Base-by-base conservation (phyloP, 2,888 invertebrate species). In the Cenopis cana region DNA sequence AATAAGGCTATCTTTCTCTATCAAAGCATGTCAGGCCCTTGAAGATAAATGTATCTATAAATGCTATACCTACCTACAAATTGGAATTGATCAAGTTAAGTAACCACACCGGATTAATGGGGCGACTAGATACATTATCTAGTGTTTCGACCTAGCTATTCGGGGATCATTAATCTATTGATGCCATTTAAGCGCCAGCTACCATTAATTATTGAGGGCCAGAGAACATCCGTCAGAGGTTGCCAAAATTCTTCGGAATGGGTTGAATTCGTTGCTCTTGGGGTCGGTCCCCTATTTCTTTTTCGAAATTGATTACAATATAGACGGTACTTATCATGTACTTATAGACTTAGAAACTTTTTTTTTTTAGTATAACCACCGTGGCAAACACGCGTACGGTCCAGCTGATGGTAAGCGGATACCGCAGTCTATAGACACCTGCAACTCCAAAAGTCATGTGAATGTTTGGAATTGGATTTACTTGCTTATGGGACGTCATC, bases 51-150 rank as follows among this genome's bases (percentile, higher is more conserved):
- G 74, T 73, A 76, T 70, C 75, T 69, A 68, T 75, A 75, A 75
- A 73, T 74, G 73, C 61, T 67, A 67, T 46, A 68, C 80, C 33
- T 6, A 33, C 81, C 76, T 78, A 79, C 83, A 85, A 87, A 87
- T 85, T 82, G 81, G 84, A 83, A 85, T 85, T 88, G 89, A 91
- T 90, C 89, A 89, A 89, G 87, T 88, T 88, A 89, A 90, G 88
- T 89, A 88, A 90, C 91, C 90, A 81, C 88, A 89, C 74, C 82
- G 79, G 81, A 91, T 92, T 90, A 89, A 91, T 91, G 83, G 88
- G 82, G 83, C 86, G 88, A 89, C 89, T 88, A 91, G 89, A 91
- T 90, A 90, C 89, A 92, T 92, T 91, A 90, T 90, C 90, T 87
- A 80, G 81, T 83, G 85, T 83, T 85, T 84, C 85, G 85, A 89